Base-by-base conservation (phyloP, 2,797 vertebrate genomes). In the Sibirionetta formosa region DNA sequence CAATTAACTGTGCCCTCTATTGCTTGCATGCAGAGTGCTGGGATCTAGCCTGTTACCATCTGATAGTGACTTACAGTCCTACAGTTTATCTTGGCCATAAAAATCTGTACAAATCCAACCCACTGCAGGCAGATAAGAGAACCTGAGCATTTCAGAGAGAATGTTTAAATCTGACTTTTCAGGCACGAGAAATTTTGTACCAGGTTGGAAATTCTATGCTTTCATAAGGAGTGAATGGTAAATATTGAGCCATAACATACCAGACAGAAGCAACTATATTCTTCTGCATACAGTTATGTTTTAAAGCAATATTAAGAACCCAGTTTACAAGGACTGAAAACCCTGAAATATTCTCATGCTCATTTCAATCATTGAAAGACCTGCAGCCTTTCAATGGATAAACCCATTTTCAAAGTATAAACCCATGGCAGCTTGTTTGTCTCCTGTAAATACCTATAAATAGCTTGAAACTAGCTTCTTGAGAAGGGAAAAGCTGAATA, bases 401-500 rank as follows among this genome's bases (percentile, higher is more conserved):
- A 93, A 77, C 38, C 38, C 73, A 46, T 6, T 44, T 44, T 44
- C 33, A 91, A 61, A 75, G 10, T 23, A 57, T 22, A 90, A 93
- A 77, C 35, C 38, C 73, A 46, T 71, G 82, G 68, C 51, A 85
- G 51, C n/a, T 78, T 86, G 5, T 51, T 92, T 91, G 54, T 78
- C 61, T 79, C 38, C 56, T 79, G 66, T 48, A 89, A 97, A 90
- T 81, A 94, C 35, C 20, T 53, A 36, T 31, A 51, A 14, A 57
- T 63, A 82, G 77, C 23, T 11, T 78, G n/a, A 94, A 95, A 66
- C 27, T 42, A 14, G 4, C 16, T 80, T 86, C 33, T 31, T 38
- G 29, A 85, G 44, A 90, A 40, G 50, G 77, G 12, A 36, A 58
- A 76, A 75, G 26, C 57, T 83, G 72, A 76, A 91, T 88, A 90